Percentiles rank a stretch among this genome's conserved stretches.
Evolutionary conservation across 2,797 vertebrate species (phyloP).

Genomic region (Ambastaia sidthimunki): DNA sequence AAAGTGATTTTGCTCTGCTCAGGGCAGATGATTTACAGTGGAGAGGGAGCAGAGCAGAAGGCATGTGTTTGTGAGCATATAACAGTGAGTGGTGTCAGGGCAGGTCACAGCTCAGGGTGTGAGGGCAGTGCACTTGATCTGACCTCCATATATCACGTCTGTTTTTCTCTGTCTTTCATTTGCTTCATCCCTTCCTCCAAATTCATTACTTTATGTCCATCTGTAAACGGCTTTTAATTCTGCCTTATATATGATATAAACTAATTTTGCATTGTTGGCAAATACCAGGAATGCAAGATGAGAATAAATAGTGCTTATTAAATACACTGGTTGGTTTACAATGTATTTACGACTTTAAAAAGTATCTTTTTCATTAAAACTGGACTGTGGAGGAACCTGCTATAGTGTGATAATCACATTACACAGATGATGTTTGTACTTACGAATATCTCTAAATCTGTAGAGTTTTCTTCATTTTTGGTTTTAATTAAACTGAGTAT

Average conservation of each 20-base stretch:
- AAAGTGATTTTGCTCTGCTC: neutral
- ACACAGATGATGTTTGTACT: too few species aligned
- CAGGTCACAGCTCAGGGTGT: neutral
- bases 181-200: conserved; percentile 1
- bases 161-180: neutral
- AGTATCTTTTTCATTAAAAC: neutral
- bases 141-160: conserved; percentile 36
- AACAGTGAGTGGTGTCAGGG: neutral
- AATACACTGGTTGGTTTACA: neutral
- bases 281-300: neutral
- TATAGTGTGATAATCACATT: too few species aligned
- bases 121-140: conserved; percentile 24
- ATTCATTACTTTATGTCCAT: neutral
- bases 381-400: too few species aligned
- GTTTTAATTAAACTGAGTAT: too few species aligned
- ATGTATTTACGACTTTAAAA: too few species aligned
- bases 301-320: neutral
- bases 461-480: too few species aligned
- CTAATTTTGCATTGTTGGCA: neutral
- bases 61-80: neutral
- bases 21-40: neutral
- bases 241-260: neutral
- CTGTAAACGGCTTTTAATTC: neutral
- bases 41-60: neutral
- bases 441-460: too few species aligned